Percentiles rank a stretch among this genome's conserved stretches.
phyloP scores from a whole-genome alignment of 1,140 invertebrate genomes.

The Melanaphis sacchari region DNA sequence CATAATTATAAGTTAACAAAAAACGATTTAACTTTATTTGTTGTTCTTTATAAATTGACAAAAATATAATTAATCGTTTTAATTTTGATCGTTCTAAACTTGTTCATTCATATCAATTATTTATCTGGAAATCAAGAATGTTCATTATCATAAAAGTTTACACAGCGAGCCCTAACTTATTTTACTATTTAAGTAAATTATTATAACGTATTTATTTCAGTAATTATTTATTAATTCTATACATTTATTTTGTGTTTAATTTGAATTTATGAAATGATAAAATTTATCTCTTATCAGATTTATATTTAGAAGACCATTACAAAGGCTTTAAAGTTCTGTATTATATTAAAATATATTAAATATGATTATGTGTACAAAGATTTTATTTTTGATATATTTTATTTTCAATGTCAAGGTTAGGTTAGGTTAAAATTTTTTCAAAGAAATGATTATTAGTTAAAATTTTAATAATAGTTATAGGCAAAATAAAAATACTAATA shows the following conservation, averaged over 20 bases:
- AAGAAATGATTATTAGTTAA: neutral
- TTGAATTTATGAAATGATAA: neutral
- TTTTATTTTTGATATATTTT: neutral
- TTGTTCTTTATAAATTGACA: neutral
- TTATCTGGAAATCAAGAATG: neutral
- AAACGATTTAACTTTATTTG: neutral
- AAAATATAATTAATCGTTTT: slow-evolving; percentile 25
- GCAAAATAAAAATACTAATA: neutral
- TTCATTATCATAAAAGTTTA: neutral
- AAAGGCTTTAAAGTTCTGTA: neutral
- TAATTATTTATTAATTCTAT: neutral
- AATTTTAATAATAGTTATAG: neutral
- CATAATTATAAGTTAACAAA: neutral
- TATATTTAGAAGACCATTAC: accelerated
- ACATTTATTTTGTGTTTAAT: neutral
- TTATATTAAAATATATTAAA: neutral
- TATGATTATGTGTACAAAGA: neutral
- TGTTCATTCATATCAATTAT: slow-evolving; percentile 13
- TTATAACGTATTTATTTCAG: neutral
- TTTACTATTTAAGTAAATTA: neutral
- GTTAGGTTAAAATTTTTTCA: neutral
- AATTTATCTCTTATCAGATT: neutral
- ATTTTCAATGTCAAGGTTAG: neutral
- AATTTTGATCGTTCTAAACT: neutral
- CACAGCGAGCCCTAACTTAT: neutral